phyloP scores from a whole-genome alignment of 2,113 vertebrate genomes.

The Paraplagusia blochii region DNA sequence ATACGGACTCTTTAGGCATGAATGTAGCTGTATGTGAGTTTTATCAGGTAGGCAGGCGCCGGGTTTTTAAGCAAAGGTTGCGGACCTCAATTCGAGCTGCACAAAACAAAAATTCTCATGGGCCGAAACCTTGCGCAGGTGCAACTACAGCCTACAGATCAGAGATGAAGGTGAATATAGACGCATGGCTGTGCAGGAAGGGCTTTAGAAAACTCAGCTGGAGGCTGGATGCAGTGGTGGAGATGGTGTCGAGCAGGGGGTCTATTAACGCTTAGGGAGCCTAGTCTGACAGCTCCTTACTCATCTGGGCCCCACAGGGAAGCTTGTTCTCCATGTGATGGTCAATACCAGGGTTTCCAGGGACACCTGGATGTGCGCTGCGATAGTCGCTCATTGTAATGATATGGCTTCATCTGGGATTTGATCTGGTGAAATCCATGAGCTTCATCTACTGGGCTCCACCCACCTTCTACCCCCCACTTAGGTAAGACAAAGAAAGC shows the following conservation, averaged over 20 bases:
- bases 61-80: no score
- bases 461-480: background rate
- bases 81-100: no score
- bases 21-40: no score
- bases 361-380: constrained; percentile 57
- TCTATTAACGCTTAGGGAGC: constrained; percentile 68
- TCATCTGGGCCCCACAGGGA: constrained; percentile 70
- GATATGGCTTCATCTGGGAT: constrained; percentile 48
- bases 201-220: constrained; percentile 55
- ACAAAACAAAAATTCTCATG: no score
- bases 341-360: constrained; percentile 63
- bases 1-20: no score
- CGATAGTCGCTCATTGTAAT: constrained; percentile 55
- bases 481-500: constrained; percentile 31
- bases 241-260: constrained; percentile 65
- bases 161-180: constrained; percentile 32
- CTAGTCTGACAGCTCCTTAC: constrained; percentile 67
- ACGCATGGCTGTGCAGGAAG: constrained; percentile 20
- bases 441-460: constrained; percentile 2
- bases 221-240: constrained; percentile 53
- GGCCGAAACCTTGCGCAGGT: background rate
- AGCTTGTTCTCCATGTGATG: constrained; percentile 62
- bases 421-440: constrained; percentile 29
- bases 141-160: constrained; percentile 7
- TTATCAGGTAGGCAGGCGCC: no score